These are phyloP conservation scores for Eurois occulta DNA, from an alignment of 2,888 invertebrate species.

Conservation along the genomic window DNA sequence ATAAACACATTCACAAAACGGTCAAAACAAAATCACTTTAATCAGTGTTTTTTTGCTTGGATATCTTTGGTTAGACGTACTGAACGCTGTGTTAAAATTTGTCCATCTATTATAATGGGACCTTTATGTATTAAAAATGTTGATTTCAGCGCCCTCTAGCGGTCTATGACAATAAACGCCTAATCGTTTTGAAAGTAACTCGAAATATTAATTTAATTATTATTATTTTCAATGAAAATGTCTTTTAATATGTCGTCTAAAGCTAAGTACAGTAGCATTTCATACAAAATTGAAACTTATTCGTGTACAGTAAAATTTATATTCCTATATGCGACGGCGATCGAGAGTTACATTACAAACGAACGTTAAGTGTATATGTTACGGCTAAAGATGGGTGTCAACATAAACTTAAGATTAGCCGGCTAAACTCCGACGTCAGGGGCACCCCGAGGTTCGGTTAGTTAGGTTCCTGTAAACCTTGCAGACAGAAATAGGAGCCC, in stretches of 20 bases:
- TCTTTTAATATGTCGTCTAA: slow-evolving; percentile 2
- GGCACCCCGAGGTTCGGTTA: no score
- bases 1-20: no score
- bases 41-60: no score
- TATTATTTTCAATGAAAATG: slow-evolving; percentile 4
- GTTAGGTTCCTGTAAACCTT: no score
- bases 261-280: neutral
- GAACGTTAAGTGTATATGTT: neutral
- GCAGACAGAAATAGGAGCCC: no score
- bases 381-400: no score
- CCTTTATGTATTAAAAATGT: slow-evolving; percentile 6
- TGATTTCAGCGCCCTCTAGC: slow-evolving; percentile 43
- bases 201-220: slow-evolving; percentile 5
- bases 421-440: no score
- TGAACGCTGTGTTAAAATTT: no score
- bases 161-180: slow-evolving; percentile 53
- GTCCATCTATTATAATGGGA: no score
- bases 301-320: neutral
- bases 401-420: no score
- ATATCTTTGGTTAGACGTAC: no score
- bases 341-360: neutral
- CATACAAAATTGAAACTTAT: neutral
- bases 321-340: neutral
- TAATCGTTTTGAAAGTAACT: slow-evolving; percentile 4
- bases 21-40: no score